phyloP scores from a whole-genome alignment of 2,113 vertebrate species.

The Donacobius atricapilla region DNA sequence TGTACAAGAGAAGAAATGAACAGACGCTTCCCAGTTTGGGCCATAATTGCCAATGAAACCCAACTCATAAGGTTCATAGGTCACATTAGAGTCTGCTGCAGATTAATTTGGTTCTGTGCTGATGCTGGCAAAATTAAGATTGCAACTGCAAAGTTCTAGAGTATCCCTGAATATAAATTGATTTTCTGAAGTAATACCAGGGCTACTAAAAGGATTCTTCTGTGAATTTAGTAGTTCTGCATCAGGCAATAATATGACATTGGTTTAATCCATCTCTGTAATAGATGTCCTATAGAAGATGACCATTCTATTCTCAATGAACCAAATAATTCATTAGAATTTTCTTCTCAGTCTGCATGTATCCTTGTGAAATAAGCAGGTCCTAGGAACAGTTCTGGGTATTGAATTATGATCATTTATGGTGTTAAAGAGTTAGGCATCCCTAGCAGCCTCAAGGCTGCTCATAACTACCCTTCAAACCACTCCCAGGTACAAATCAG shows the following conservation, averaged over 20 bases:
- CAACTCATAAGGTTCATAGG: neutral
- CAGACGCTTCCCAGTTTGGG: constrained; percentile 10
- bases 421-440: neutral
- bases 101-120: neutral
- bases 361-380: neutral
- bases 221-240: neutral
- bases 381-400: neutral
- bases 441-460: neutral
- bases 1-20: constrained; percentile 12
- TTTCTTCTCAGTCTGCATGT: neutral
- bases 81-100: neutral
- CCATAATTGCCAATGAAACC: constrained; percentile 14
- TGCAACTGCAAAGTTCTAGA: neutral
- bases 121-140: neutral
- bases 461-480: neutral
- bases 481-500: neutral
- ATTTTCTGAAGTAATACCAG: neutral
- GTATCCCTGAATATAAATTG: neutral
- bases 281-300: neutral
- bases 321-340: neutral
- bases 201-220: neutral
- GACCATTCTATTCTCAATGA: neutral
- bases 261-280: neutral
- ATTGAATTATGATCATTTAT: neutral
- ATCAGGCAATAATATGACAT: neutral